Evolutionary conservation across 1,140 invertebrate genomes (phyloP).

Genomic region (Pseudomyrmex gracilis): DNA sequence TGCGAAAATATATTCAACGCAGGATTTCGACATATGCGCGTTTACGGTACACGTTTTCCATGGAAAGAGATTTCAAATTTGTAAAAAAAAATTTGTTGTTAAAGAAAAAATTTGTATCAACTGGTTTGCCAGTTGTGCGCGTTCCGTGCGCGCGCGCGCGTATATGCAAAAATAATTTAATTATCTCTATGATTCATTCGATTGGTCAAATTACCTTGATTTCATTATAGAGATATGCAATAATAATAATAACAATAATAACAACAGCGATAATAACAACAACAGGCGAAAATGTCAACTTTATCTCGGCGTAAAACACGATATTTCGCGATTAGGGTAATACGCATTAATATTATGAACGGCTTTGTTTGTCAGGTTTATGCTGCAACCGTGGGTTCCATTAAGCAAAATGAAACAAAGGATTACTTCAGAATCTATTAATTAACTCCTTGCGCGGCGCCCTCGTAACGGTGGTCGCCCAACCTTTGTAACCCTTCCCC

Average conservation of each 20-base stretch:
- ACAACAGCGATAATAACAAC: conserved; percentile 2
- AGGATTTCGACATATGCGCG: background rate
- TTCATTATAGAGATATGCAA: background rate
- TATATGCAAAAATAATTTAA: background rate
- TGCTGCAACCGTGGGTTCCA: conserved; percentile 20
- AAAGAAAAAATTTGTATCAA: too few species aligned
- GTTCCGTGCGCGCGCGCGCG: too few species aligned
- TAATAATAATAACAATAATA: background rate
- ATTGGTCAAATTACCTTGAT: background rate
- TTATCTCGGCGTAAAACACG: background rate
- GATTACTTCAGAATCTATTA: conserved; percentile 48
- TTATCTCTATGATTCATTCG: background rate
- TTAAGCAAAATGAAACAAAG: conserved; percentile 47
- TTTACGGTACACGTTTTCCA: too few species aligned
- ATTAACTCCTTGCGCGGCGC: conserved; percentile 62
- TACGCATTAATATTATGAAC: conserved; percentile 38
- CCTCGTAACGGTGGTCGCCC: background rate
- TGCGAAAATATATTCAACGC: background rate
- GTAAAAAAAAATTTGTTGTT: too few species aligned
- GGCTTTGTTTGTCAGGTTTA: conserved; percentile 41
- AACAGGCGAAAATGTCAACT: conserved; percentile 16
- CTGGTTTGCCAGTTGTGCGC: too few species aligned
- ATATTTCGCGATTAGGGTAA: conserved; percentile 51
- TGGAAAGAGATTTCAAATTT: too few species aligned
- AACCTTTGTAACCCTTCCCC: background rate